These are phyloP conservation scores for Enteromius afrohamiltoni DNA, from an alignment of 2,797 vertebrate genomes.

Conservation along the genomic window DNA sequence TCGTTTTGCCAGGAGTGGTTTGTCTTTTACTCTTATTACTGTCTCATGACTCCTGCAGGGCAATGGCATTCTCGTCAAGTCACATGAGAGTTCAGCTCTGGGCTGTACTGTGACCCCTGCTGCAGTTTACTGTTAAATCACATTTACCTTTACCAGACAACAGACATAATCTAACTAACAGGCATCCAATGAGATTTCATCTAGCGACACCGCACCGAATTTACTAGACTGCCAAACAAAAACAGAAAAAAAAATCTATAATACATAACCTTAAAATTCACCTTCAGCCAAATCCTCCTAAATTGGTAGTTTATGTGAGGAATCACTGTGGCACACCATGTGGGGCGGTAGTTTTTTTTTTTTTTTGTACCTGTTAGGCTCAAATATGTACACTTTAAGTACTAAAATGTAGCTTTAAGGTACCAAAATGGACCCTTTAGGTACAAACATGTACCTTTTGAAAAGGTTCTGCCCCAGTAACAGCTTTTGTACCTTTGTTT, in stretches of 20 bases:
- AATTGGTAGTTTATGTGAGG: slow-evolving; percentile 9
- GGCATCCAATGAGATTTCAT: neutral
- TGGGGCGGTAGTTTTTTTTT: too few species aligned
- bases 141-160: slow-evolving; percentile 23
- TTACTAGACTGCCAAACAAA: slow-evolving; percentile 14
- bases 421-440: too few species aligned
- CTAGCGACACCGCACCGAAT: neutral
- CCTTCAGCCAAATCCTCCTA: slow-evolving; percentile 12
- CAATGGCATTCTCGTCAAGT: neutral
- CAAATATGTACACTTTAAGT: too few species aligned
- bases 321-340: neutral
- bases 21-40: neutral
- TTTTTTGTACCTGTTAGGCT: too few species aligned
- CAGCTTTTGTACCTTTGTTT: too few species aligned
- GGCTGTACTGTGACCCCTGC: neutral
- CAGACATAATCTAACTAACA: slow-evolving; percentile 28
- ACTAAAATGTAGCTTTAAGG: too few species aligned
- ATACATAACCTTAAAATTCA: slow-evolving; percentile 16
- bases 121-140: slow-evolving; percentile 12
- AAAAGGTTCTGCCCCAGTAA: too few species aligned
- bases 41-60: neutral
- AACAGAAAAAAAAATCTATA: neutral
- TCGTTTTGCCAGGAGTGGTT: neutral
- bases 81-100: slow-evolving; percentile 22
- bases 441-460: too few species aligned